Conservation (phyloP, 2,888 invertebrate genomes). For the Agriotes lineatus region DNA sequence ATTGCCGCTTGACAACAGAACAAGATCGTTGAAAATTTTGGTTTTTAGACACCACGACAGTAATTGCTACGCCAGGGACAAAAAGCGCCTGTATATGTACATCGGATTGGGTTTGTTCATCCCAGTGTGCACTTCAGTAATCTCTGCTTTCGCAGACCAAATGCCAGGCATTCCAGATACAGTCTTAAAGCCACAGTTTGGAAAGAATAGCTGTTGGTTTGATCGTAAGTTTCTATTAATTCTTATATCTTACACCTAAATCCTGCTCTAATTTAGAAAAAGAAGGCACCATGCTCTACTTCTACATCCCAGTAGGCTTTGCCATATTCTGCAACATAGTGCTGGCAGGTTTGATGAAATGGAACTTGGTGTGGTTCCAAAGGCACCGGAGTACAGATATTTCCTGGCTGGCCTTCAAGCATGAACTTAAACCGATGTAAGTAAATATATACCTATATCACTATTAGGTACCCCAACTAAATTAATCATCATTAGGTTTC, state of each 20-base stretch:
- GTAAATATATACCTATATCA: background rate
- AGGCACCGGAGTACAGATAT: conserved; percentile 14
- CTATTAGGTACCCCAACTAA: background rate
- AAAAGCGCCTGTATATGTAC: conserved; percentile 43
- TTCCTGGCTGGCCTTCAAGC: conserved; percentile 32
- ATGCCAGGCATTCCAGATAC: conserved; percentile 55
- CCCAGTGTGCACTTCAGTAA: conserved; percentile 49
- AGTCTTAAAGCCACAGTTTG: conserved; percentile 53
- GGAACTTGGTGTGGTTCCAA: conserved; percentile 34
- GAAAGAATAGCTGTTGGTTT: conserved; percentile 53
- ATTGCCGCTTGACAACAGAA: background rate
- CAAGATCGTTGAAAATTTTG: background rate
- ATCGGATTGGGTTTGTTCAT: conserved; percentile 40
- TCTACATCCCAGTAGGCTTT: conserved; percentile 46
- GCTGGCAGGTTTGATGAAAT: conserved; percentile 37
- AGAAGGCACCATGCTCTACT: conserved; percentile 42
- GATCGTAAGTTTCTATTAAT: conserved; percentile 51
- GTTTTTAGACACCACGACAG: conserved; percentile 37
- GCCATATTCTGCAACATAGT: conserved; percentile 41
- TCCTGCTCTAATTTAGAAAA: conserved; percentile 37
- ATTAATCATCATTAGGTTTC: conserved; percentile 55
- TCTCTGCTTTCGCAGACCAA: conserved; percentile 52
- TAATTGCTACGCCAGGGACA: conserved; percentile 22
- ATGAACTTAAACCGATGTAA: conserved; percentile 48
- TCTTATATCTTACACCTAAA: background rate